Evolutionary conservation across 1,140 invertebrate genomes (phyloP).

Genomic region (Neotoxoptera formosana): DNA sequence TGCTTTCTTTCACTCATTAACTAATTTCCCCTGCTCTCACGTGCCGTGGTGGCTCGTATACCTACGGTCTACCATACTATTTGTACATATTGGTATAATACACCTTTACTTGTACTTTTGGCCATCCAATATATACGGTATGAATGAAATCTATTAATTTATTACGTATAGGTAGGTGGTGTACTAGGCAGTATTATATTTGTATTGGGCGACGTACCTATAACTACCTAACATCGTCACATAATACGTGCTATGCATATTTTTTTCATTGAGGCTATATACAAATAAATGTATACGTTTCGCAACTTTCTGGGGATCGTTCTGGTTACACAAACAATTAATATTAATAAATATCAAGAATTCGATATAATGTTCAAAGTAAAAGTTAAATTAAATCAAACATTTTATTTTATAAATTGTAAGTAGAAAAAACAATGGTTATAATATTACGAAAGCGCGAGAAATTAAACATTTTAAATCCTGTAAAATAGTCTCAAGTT

Average conservation of each 20-base stretch:
- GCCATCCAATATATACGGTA: neutral
- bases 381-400: conserved; percentile 3
- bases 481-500: neutral
- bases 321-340: neutral
- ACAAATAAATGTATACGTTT: neutral
- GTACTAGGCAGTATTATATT: neutral
- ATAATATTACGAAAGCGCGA: neutral
- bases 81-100: neutral
- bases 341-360: neutral
- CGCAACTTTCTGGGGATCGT: neutral
- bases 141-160: neutral
- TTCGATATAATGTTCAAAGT: neutral
- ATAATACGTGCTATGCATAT: neutral
- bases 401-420: neutral
- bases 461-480: neutral
- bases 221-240: too few relatives aligned
- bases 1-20: conserved; percentile 57
- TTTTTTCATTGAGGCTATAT: neutral
- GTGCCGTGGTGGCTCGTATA: neutral
- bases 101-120: neutral
- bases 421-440: neutral
- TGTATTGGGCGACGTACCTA: neutral
- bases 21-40: conserved; percentile 49
- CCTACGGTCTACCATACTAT: neutral
- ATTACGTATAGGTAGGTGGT: neutral